Evolutionary conservation across 2,797 vertebrate genomes (phyloP).

Genomic region (Lepilemur ruficaudatus): DNA sequence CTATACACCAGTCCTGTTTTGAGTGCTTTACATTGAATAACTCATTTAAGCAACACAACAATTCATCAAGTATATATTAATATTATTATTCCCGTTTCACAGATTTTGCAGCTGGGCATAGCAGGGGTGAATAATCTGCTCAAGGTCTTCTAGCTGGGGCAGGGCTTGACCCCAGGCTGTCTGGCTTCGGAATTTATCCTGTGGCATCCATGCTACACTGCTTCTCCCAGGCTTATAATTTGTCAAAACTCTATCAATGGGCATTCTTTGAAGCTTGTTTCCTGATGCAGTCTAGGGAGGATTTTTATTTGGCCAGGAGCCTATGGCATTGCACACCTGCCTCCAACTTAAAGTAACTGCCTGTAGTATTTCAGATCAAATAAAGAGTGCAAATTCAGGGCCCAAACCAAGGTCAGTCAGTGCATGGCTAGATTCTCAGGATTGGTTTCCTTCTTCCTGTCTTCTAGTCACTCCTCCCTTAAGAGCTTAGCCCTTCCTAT

Average conservation of each 20-base stretch:
- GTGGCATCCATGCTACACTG: accelerated
- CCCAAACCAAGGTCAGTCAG: neutral
- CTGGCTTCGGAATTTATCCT: neutral
- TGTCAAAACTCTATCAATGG: neutral
- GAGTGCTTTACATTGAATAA: neutral
- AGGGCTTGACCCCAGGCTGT: neutral
- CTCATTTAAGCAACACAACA: neutral
- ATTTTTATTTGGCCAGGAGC: neutral
- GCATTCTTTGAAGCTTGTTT: neutral
- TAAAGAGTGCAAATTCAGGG: neutral
- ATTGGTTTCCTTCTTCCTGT: neutral
- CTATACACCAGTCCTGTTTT: neutral
- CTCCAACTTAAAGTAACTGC: neutral
- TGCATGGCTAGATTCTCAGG: neutral
- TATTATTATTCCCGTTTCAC: neutral
- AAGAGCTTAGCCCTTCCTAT: neutral
- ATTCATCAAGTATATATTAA: neutral
- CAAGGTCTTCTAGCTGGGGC: neutral
- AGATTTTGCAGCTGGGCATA: neutral
- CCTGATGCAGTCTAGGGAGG: neutral
- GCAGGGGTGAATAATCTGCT: neutral
- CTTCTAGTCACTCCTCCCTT: neutral
- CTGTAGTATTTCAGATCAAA: neutral
- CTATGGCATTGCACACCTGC: neutral
- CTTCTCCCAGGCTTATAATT: neutral